Percentiles rank a stretch among this genome's conserved stretches.
phyloP scores from a whole-genome alignment of 1,140 invertebrate species.

The fruit fly (Drosophila melanogaster) region DNA sequence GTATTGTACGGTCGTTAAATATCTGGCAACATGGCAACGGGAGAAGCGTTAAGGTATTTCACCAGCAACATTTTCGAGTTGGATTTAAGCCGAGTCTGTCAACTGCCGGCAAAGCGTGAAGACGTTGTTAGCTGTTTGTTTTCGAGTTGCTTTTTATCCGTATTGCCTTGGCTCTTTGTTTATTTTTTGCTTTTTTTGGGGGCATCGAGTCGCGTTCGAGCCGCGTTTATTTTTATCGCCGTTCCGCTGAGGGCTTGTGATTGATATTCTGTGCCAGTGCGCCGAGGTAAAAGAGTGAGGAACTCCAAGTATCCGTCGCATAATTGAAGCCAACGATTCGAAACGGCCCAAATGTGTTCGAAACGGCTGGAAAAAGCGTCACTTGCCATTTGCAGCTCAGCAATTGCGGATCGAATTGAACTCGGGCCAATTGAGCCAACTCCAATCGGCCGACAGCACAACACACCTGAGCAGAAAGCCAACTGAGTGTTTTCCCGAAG shows the following conservation, averaged over 20 bases:
- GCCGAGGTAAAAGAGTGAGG: slow-evolving; percentile 15
- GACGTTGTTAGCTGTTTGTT: slow-evolving; percentile 27
- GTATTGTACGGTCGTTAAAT: not conserved
- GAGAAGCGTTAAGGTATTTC: slow-evolving; percentile 51
- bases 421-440: slow-evolving; percentile 22
- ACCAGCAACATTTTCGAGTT: slow-evolving; percentile 32
- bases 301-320: slow-evolving; percentile 7
- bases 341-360: slow-evolving; percentile 31
- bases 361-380: slow-evolving; percentile 15
- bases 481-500: slow-evolving; percentile 40
- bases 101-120: slow-evolving; percentile 55
- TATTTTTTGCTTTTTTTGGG: slow-evolving; percentile 24
- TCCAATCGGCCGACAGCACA: too few relatives aligned
- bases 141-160: slow-evolving; percentile 9
- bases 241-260: slow-evolving; percentile 9
- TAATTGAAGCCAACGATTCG: slow-evolving; percentile 35
- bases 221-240: slow-evolving; percentile 28
- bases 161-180: slow-evolving; percentile 20
- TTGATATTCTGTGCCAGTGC: slow-evolving; percentile 39
- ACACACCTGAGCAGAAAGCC: slow-evolving; percentile 8
- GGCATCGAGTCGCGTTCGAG: slow-evolving; percentile 24
- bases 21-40: slow-evolving; percentile 31
- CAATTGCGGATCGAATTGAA: slow-evolving; percentile 64
- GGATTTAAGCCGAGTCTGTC: slow-evolving; percentile 46
- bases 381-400: slow-evolving; percentile 23